These are phyloP conservation scores for Cromileptes altivelis DNA, from an alignment of 2,113 vertebrate species.

Conservation along the genomic window DNA sequence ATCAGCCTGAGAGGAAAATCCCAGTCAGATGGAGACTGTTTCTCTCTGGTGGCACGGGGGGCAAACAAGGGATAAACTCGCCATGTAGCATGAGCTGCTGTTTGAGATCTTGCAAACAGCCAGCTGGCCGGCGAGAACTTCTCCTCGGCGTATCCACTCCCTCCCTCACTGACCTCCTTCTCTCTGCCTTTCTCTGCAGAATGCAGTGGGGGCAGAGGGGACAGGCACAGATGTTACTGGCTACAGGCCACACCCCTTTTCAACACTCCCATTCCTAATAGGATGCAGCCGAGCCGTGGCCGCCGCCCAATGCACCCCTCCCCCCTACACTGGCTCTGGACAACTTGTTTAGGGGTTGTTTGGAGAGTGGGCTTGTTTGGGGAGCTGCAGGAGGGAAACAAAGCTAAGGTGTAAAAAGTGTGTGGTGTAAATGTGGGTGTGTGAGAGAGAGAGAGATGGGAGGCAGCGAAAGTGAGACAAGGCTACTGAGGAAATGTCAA, in stretches of 20 bases:
- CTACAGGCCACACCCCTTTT: constrained; percentile 83
- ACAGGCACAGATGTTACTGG: constrained; percentile 86
- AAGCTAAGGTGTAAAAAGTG: constrained; percentile 48
- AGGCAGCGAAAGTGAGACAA: constrained; percentile 11
- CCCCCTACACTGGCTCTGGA: constrained; percentile 41
- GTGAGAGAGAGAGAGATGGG: not conserved
- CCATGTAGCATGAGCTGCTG: constrained; percentile 40
- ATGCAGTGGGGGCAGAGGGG: constrained; percentile 73
- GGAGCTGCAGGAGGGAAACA: constrained; percentile 62
- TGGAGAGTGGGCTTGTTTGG: constrained; percentile 62
- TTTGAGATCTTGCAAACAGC: constrained; percentile 47
- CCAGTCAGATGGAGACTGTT: constrained; percentile 24
- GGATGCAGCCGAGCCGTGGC: constrained; percentile 72
- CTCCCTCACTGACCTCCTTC: constrained; percentile 50
- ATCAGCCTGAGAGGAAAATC: constrained; percentile 42
- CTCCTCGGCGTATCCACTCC: constrained; percentile 40
- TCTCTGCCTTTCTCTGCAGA: constrained; percentile 74
- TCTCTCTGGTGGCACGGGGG: constrained; percentile 19
- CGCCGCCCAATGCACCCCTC: constrained; percentile 68
- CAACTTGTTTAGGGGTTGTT: constrained; percentile 72
- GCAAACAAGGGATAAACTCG: constrained; percentile 29
- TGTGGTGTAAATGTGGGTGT: constrained; percentile 15
- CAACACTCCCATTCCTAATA: constrained; percentile 83
- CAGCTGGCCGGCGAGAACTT: constrained; percentile 68
- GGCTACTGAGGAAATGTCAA: not conserved